A percentile compares a stretch with the other conserved stretches of the same genome.
phyloP scores from a whole-genome alignment of 2,113 vertebrate species.

The Hippocampus abdominalis region DNA sequence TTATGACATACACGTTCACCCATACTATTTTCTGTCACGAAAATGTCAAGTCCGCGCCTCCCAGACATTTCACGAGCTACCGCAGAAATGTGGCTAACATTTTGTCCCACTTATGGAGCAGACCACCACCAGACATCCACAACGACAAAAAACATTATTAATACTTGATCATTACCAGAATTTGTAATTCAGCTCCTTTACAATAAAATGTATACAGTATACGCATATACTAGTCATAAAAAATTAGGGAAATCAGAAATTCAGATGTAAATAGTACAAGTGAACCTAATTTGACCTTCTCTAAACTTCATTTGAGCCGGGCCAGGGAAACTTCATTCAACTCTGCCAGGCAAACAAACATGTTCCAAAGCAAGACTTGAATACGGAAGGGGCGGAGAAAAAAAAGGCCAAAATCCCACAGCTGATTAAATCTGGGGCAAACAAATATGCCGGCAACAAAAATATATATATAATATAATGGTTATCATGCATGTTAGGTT shows the following conservation, averaged over 20 bases:
- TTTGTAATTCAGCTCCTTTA: neutral
- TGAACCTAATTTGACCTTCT: neutral
- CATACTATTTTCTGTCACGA: neutral
- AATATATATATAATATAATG: neutral
- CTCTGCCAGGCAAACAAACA: too few relatives aligned
- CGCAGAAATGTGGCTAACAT: neutral
- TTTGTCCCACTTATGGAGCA: neutral
- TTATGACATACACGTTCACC: neutral
- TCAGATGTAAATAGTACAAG: neutral
- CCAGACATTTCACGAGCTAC: neutral
- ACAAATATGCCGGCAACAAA: neutral
- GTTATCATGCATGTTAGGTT: neutral
- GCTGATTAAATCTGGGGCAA: too few relatives aligned
- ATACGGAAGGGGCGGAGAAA: too few relatives aligned
- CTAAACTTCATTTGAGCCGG: neutral
- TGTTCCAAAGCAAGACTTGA: too few relatives aligned
- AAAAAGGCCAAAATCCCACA: too few relatives aligned
- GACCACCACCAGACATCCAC: neutral
- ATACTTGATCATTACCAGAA: neutral
- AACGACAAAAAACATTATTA: neutral
- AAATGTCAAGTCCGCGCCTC: neutral
- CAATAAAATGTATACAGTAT: too few relatives aligned
- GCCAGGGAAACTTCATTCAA: too few relatives aligned
- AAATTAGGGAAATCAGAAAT: too few relatives aligned
- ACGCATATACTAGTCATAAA: too few relatives aligned